Evolutionary conservation across 2,113 vertebrate species (phyloP).

Genomic region (Bagarius yarrelli): DNA sequence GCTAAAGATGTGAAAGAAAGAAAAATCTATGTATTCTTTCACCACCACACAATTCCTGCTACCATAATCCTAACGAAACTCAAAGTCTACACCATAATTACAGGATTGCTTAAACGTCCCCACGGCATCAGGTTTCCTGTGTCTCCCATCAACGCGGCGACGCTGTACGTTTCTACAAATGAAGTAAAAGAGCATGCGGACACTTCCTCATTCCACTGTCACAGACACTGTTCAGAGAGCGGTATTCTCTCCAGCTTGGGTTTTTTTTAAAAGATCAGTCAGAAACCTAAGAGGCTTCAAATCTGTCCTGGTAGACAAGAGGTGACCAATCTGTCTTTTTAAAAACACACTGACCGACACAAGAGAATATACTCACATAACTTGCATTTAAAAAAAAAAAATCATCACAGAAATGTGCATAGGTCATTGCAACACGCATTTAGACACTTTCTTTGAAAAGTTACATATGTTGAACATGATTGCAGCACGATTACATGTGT

Average conservation of each 20-base stretch:
- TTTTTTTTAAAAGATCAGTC: slow-evolving; percentile 3
- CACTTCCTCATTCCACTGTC: slow-evolving; percentile 43
- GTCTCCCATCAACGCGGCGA: not conserved
- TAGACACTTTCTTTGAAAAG: too few relatives aligned
- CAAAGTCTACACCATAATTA: not conserved
- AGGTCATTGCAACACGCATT: too few relatives aligned
- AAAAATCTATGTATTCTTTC: not conserved
- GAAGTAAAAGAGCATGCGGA: not conserved
- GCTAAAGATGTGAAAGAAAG: not conserved
- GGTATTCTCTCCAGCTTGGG: not conserved
- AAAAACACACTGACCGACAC: not conserved
- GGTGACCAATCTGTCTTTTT: slow-evolving; percentile 2
- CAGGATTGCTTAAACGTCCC: not conserved
- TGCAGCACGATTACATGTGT: too few relatives aligned
- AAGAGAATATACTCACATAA: not conserved
- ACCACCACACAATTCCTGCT: not conserved
- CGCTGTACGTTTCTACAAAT: not conserved
- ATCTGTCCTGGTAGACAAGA: not conserved
- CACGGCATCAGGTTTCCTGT: slow-evolving; percentile 11
- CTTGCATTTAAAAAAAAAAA: too few relatives aligned
- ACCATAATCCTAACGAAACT: not conserved
- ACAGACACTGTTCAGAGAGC: not conserved
- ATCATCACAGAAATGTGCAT: too few relatives aligned
- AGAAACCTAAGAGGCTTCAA: slow-evolving; percentile 26
- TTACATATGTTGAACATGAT: too few relatives aligned